Evolutionary conservation across 2,797 vertebrate genomes (phyloP).

Genomic region (Thripadectes ignobilis): DNA sequence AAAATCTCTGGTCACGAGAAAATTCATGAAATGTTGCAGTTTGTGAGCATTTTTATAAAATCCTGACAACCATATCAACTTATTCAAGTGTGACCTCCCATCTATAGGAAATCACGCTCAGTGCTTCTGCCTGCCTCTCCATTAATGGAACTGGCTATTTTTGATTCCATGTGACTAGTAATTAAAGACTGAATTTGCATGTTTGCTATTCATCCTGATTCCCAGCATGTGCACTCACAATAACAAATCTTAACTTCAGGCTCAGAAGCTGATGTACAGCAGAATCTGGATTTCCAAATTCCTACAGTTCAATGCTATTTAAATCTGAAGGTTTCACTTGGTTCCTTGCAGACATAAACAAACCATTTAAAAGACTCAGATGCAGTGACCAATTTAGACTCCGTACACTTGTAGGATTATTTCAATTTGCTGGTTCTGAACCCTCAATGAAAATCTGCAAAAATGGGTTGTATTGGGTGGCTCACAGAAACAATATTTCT

Average conservation of each 20-base stretch:
- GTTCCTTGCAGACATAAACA: not conserved
- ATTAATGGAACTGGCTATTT: not conserved
- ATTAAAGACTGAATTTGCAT: constrained; percentile 22
- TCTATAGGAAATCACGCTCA: not conserved
- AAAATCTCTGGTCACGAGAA: constrained; percentile 1
- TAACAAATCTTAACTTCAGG: not conserved
- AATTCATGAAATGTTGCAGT: not conserved
- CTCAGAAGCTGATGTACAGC: not conserved
- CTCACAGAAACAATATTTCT: constrained; percentile 4
- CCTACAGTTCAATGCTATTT: not conserved
- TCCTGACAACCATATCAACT: not conserved
- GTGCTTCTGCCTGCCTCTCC: not conserved
- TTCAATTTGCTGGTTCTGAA: not conserved
- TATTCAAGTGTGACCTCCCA: not conserved
- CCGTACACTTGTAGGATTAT: not conserved
- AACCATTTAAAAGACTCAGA: not conserved
- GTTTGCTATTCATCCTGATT: not conserved
- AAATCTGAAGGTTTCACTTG: not conserved
- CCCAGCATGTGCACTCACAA: not conserved
- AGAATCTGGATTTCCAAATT: not conserved
- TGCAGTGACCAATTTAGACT: not conserved
- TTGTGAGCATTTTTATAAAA: constrained; percentile 2
- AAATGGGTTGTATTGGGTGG: not conserved
- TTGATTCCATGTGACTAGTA: not conserved
- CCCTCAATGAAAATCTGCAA: not conserved